Percentiles rank a stretch among this genome's conserved stretches.
Conservation (phyloP, 2,888 invertebrate species). For the Julus scanicus region DNA sequence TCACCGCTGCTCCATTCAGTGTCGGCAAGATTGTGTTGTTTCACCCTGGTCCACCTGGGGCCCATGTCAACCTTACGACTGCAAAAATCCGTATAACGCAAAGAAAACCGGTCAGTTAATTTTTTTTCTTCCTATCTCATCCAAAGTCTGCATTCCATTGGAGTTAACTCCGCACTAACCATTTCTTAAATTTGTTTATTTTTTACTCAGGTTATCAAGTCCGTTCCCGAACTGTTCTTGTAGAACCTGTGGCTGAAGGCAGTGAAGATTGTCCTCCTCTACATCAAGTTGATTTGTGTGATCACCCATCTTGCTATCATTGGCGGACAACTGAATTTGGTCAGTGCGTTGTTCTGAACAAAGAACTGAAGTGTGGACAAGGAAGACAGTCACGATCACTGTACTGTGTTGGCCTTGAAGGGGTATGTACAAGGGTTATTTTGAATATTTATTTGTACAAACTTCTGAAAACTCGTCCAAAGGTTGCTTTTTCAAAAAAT, state of each 20-base stretch:
- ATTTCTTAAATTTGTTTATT: background rate
- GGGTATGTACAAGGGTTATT: slow-evolving; percentile 65
- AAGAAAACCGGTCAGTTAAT: background rate
- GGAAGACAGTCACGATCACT: slow-evolving; percentile 59
- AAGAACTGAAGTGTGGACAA: slow-evolving; percentile 59
- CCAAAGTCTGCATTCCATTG: background rate
- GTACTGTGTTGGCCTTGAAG: slow-evolving; percentile 59
- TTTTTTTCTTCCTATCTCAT: background rate
- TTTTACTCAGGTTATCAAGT: slow-evolving; percentile 62
- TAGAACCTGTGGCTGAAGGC: slow-evolving; percentile 71
- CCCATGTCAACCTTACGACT: slow-evolving; percentile 70
- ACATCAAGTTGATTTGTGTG: slow-evolving; percentile 59
- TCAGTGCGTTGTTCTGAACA: slow-evolving; percentile 58
- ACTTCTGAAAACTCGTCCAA: no score
- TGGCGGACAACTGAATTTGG: slow-evolving; percentile 63
- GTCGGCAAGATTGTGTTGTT: slow-evolving; percentile 73
- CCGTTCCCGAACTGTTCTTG: slow-evolving; percentile 67
- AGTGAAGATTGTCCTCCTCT: slow-evolving; percentile 58
- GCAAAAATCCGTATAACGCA: slow-evolving; percentile 59
- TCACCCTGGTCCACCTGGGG: slow-evolving; percentile 75
- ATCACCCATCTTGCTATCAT: slow-evolving; percentile 58
- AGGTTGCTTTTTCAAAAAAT: no score
- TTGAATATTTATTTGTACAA: background rate
- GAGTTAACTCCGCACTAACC: background rate
- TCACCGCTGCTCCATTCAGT: slow-evolving; percentile 69